Percentiles rank a stretch among this genome's conserved stretches.
Conservation (phyloP, 2,797 vertebrate genomes). For the Rhinella marina region DNA sequence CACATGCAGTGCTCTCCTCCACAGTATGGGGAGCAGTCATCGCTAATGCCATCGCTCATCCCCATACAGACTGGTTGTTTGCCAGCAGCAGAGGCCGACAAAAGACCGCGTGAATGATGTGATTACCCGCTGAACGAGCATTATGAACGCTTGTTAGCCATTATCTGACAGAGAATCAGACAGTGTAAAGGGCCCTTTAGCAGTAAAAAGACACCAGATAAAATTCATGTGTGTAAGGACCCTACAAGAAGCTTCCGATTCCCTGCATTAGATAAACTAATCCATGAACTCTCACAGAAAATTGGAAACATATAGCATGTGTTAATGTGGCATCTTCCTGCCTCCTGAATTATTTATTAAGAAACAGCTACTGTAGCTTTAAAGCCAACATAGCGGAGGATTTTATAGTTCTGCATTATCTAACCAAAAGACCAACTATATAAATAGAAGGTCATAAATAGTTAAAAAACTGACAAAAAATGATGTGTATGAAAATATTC, state of each 20-base stretch:
- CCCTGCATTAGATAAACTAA: not conserved
- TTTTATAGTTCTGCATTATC: slow-evolving; percentile 49
- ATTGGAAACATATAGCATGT: slow-evolving; percentile 1
- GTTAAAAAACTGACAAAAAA: slow-evolving; percentile 8
- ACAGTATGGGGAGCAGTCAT: no score
- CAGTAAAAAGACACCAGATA: no score
- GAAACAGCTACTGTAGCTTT: slow-evolving; percentile 22
- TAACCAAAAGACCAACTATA: slow-evolving; percentile 21
- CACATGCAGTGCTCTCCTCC: no score
- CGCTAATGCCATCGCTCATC: no score
- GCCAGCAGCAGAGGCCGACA: no score
- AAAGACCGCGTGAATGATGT: no score
- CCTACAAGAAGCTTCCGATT: not conserved
- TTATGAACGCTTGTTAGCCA: no score
- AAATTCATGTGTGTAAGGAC: no score
- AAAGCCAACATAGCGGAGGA: not conserved
- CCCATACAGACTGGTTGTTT: no score
- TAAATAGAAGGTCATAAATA: slow-evolving; percentile 51
- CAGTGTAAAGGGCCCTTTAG: no score
- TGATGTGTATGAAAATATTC: not conserved
- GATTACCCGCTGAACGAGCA: no score
- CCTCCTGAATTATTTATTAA: slow-evolving; percentile 12
- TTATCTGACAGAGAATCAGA: no score
- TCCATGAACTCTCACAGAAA: not conserved
- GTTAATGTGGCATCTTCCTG: slow-evolving; percentile 16